Percentiles rank a stretch among this genome's conserved stretches.
Conservation (phyloP, 1,140 invertebrate species). For the Microvelia longipes region DNA sequence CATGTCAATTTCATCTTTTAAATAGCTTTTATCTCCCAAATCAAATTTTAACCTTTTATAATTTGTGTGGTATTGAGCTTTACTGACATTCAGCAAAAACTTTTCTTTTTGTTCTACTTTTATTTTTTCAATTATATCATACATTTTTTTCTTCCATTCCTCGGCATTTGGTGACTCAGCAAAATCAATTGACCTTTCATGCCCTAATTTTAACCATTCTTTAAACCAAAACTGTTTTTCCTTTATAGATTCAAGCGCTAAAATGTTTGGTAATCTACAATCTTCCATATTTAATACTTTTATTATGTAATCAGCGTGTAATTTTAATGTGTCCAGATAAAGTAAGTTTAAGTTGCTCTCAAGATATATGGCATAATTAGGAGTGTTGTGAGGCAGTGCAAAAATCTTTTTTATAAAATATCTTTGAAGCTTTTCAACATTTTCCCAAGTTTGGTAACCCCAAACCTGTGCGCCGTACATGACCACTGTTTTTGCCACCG, state of each 20-base stretch:
- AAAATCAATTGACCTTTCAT: too few relatives aligned
- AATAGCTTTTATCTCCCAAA: too few relatives aligned
- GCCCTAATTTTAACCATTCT: too few relatives aligned
- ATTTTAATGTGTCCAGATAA: neutral
- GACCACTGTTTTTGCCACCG: neutral
- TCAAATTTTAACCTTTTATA: too few relatives aligned
- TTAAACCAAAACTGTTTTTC: neutral
- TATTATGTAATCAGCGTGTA: neutral
- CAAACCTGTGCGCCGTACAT: neutral
- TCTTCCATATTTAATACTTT: neutral
- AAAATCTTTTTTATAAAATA: neutral
- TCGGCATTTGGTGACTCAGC: too few relatives aligned
- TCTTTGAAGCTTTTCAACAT: neutral
- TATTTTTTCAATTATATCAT: too few relatives aligned
- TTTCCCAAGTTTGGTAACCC: neutral
- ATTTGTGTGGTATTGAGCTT: too few relatives aligned
- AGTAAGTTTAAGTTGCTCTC: neutral
- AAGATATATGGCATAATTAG: neutral
- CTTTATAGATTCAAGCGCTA: neutral
- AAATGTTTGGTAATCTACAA: neutral
- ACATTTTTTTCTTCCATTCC: too few relatives aligned
- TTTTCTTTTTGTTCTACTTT: too few relatives aligned
- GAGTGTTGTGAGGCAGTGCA: neutral
- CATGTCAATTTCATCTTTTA: too few relatives aligned
- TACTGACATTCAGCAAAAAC: too few relatives aligned